Conservation (phyloP, 2,888 invertebrate species). For the Dryocosmus kuriphilus region DNA sequence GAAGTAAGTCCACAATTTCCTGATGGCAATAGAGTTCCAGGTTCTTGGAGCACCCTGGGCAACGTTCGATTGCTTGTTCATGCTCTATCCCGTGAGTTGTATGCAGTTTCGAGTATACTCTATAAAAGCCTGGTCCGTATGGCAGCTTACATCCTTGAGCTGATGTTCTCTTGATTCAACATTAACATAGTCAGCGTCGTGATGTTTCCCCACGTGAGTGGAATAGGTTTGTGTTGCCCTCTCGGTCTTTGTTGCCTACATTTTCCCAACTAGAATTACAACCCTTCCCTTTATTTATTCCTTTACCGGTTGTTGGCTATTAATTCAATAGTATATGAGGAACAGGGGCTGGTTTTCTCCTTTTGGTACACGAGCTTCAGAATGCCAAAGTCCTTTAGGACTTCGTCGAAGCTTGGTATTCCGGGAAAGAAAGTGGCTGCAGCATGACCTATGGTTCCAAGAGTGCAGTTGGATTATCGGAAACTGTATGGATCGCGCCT, state of each 20-base stretch:
- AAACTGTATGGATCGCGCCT: no score
- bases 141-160: background rate
- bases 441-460: no score
- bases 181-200: background rate
- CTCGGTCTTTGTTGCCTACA: background rate
- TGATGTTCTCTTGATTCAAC: background rate
- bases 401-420: no score
- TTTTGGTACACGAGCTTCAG: no score
- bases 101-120: background rate
- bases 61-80: background rate
- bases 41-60: constrained; percentile 36
- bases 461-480: no score
- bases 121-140: background rate
- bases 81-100: background rate
- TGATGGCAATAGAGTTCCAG: constrained; percentile 32
- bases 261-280: no score
- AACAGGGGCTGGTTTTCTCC: no score
- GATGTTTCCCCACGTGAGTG: background rate
- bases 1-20: constrained; percentile 47
- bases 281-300: no score
- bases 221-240: background rate
- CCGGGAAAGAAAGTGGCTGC: no score
- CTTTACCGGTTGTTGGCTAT: no score
- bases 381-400: no score
- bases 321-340: no score